Base-by-base conservation (phyloP, 2,797 vertebrate species). In the Hypotaenidia philippensis region DNA sequence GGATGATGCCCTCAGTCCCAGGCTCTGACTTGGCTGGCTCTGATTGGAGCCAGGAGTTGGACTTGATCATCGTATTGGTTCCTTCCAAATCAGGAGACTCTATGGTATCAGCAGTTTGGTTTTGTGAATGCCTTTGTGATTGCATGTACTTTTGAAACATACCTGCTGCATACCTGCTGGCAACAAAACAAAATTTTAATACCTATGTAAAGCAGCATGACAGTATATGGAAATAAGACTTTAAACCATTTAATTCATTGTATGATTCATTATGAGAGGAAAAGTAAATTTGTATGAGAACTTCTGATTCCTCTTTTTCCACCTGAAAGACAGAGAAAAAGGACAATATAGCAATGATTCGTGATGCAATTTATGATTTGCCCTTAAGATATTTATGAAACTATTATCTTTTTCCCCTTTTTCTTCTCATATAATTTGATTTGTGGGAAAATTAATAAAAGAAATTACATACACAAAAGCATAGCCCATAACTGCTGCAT, bases 391-490 rank as follows among this genome's bases (percentile, higher is more conserved):
- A 92, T 88, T 96, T 95, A 86, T 95, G 69, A 94, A 96, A 87
- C 44, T 76, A n/a, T 92, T 90, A 79, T 89, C 61, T 94, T 88
- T 91, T 95, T 91, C 52, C 23, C 7, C 40, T 78, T 78, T 85
- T 89, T 94, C 55, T 78, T 93, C 70, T 81, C 82, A 57, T 66
- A 83, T 75, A 76, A 90, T 92, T 91, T 96, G 92, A 95, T 94
- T 91, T 93, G 91, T 83, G 69, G 29, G 40, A 90, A 93, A 96
- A 94, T 96, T 95, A 94, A 82, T 92, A 59, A 76, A 94, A 94
- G 81, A 93, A 93, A 96, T 92, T 88, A 68, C 60, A 79, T 71
- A 93, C 71, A 95, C 50, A 90, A 87, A 89, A 92, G 52, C 61
- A 74, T 59, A 65, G 79, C 59, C 44, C 26, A 38, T 93, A 96